Conservation (phyloP, 2,113 vertebrate genomes). For the Puntigrus tetrazona region DNA sequence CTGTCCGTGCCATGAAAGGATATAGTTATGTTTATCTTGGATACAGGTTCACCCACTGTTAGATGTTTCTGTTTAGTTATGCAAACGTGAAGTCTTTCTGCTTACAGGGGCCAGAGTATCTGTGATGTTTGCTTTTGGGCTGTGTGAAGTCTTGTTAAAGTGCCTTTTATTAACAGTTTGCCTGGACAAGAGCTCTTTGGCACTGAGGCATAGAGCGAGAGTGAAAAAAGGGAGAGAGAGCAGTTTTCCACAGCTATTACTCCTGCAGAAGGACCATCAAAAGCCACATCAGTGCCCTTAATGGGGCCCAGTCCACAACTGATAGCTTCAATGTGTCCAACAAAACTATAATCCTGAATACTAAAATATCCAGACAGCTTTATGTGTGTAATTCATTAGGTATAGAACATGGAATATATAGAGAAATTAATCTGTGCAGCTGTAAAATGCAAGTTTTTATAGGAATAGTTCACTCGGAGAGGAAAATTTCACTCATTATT, state of each 20-base stretch:
- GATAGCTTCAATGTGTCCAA: conserved; percentile 45
- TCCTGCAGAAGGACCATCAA: conserved; percentile 43
- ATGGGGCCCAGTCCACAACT: conserved; percentile 49
- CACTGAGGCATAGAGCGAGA: neutral
- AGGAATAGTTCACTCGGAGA: neutral
- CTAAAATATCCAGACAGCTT: conserved; percentile 42
- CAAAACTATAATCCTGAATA: conserved; percentile 42
- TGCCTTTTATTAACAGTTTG: conserved; percentile 58
- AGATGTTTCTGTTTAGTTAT: conserved; percentile 43
- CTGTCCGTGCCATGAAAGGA: conserved; percentile 33
- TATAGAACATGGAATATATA: conserved; percentile 10
- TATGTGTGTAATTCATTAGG: conserved; percentile 41
- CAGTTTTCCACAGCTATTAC: conserved; percentile 36
- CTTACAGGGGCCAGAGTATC: conserved; percentile 43
- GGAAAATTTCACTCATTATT: neutral
- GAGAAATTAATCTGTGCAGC: neutral
- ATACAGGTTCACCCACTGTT: conserved; percentile 36
- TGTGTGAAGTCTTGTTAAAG: conserved; percentile 53
- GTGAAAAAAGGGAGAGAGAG: conserved; percentile 11
- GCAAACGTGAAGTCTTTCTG: conserved; percentile 40
- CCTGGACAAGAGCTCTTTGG: conserved; percentile 44
- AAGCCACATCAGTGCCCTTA: conserved; percentile 46
- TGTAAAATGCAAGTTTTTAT: conserved; percentile 22
- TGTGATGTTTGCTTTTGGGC: conserved; percentile 53
- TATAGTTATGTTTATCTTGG: conserved; percentile 44